These are phyloP conservation scores for Hesperia comma DNA, from an alignment of 2,888 invertebrate genomes.

Conservation along the genomic window DNA sequence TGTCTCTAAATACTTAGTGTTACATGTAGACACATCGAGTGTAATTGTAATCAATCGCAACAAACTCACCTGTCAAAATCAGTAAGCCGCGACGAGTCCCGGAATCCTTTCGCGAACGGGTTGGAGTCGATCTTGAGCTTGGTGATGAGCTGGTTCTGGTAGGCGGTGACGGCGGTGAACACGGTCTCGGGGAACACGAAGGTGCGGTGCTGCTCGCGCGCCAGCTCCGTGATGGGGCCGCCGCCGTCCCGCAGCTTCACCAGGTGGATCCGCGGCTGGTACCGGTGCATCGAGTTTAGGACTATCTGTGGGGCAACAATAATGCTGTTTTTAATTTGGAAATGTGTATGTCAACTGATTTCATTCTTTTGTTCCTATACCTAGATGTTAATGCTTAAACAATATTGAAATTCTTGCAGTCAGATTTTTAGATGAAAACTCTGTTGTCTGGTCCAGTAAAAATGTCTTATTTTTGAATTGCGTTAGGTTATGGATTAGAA, in stretches of 20 bases:
- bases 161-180: constrained; percentile 99
- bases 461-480: no score
- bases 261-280: constrained; percentile 98
- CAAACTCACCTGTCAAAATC: constrained; percentile 93
- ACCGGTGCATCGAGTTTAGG: constrained; percentile 99
- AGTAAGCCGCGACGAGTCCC: constrained; percentile 96
- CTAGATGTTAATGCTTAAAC: no score
- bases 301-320: constrained; percentile 90
- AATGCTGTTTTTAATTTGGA: no score
- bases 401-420: no score
- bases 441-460: no score
- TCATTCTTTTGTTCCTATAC: no score
- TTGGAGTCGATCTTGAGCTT: constrained; percentile 99
- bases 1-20: no score
- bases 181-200: constrained; percentile 99
- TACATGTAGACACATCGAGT: no score
- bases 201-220: constrained; percentile 96
- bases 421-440: no score
- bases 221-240: constrained; percentile 93
- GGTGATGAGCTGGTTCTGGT: constrained; percentile 99
- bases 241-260: constrained; percentile 87
- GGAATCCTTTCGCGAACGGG: constrained; percentile 98
- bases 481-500: no score
- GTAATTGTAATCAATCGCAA: no score
- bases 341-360: no score